These are phyloP conservation scores for Uria lomvia DNA, from an alignment of 2,113 vertebrate genomes.

Conservation along the genomic window DNA sequence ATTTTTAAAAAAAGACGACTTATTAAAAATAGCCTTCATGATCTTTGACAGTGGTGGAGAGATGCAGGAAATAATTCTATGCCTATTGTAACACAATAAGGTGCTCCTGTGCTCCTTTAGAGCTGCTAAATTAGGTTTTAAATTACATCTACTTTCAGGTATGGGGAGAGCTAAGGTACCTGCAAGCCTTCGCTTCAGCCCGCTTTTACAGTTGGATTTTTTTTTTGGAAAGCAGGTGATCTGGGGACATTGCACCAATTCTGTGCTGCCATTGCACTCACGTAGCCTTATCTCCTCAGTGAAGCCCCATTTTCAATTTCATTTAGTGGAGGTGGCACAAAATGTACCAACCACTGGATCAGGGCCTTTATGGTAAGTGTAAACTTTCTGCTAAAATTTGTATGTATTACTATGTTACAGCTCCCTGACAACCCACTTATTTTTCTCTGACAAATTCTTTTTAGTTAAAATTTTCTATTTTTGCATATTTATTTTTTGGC, in stretches of 20 bases:
- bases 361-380: neutral
- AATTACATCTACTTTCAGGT: neutral
- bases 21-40: neutral
- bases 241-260: neutral
- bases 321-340: neutral
- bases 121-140: neutral
- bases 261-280: neutral
- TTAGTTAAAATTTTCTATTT: neutral
- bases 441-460: neutral
- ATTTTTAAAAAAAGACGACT: neutral
- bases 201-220: neutral
- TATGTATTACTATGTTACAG: accelerated
- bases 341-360: neutral
- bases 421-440: neutral
- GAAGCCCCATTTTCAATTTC: neutral
- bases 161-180: neutral
- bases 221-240: neutral
- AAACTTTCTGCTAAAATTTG: neutral
- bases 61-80: neutral
- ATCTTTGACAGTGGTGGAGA: neutral
- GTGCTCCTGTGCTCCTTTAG: neutral
- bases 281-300: neutral
- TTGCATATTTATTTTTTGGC: neutral
- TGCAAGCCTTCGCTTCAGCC: neutral
- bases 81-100: neutral